Percentiles rank a stretch among this genome's conserved stretches.
Conservation (phyloP, 2,888 invertebrate species). For the Athrips mouffetella region DNA sequence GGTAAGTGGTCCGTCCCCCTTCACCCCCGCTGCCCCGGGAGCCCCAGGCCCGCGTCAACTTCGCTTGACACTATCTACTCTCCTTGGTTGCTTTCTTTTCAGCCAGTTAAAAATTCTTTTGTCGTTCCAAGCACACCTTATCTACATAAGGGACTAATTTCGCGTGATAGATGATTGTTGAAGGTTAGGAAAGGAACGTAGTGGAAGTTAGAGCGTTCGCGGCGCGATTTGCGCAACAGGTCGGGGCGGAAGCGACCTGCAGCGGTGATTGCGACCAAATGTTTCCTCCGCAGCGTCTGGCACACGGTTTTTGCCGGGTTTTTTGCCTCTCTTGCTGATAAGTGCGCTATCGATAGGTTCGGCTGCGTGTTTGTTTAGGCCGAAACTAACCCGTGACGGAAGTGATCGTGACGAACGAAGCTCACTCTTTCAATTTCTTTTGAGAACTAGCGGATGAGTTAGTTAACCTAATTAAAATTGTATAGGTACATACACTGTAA, state of each 20-base stretch:
- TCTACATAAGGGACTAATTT: conserved; percentile 2
- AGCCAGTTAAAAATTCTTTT: conserved; percentile 14
- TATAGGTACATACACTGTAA: too few species aligned
- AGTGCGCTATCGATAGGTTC: conserved; percentile 75
- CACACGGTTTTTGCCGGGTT: conserved; percentile 63
- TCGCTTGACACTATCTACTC: conserved; percentile 7
- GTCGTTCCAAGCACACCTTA: neutral
- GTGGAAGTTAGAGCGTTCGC: conserved; percentile 18
- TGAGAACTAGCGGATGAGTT: conserved; percentile 9
- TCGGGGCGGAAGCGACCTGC: conserved; percentile 78
- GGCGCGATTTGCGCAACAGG: conserved; percentile 73
- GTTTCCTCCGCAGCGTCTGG: conserved; percentile 70
- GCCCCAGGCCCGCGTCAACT: conserved; percentile 1
- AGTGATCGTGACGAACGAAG: conserved; percentile 49
- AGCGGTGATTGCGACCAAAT: conserved; percentile 75
- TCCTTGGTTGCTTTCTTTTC: neutral
- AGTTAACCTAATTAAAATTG: conserved; percentile 2
- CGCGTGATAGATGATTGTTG: neutral
- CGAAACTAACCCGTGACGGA: conserved; percentile 62
- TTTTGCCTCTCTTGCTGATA: conserved; percentile 67
- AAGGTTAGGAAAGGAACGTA: conserved; percentile 23
- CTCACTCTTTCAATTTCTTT: conserved; percentile 22
- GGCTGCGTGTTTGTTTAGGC: conserved; percentile 68
- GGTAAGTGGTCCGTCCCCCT: conserved; percentile 61
- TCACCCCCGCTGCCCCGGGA: conserved; percentile 24